A percentile compares a stretch with the other conserved stretches of the same genome.
Evolutionary conservation across 2,888 invertebrate genomes (phyloP).

Genomic region (Drosophila pseudotalamancana): DNA sequence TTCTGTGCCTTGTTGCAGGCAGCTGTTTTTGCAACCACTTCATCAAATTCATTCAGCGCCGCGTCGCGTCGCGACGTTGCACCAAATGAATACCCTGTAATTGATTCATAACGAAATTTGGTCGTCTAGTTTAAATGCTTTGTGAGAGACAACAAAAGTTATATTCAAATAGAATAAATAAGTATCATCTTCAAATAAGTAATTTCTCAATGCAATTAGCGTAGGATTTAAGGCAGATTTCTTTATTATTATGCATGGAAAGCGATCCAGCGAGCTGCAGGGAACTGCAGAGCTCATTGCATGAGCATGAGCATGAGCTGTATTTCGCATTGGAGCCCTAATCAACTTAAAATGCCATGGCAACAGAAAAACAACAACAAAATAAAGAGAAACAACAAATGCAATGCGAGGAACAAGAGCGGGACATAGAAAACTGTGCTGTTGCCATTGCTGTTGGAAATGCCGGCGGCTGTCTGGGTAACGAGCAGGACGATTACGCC

Average conservation of each 20-base stretch:
- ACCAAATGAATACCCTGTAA: constrained; percentile 48
- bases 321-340: constrained; percentile 33
- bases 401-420: constrained; percentile 30
- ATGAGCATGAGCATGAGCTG: not conserved
- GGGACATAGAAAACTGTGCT: constrained; percentile 23
- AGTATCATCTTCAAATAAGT: too few relatives aligned
- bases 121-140: too few relatives aligned
- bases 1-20: constrained; percentile 19
- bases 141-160: too few relatives aligned
- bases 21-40: constrained; percentile 65
- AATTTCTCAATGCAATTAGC: too few relatives aligned
- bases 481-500: constrained; percentile 73
- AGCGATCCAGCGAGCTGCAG: constrained; percentile 1
- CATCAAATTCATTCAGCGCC: constrained; percentile 73
- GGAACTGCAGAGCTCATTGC: constrained; percentile 25
- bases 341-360: constrained; percentile 75
- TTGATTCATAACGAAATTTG: too few relatives aligned
- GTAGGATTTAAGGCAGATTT: not conserved
- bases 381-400: constrained; percentile 10
- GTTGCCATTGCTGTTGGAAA: constrained; percentile 27
- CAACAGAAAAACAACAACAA: constrained; percentile 41
- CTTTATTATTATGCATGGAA: not conserved
- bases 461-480: constrained; percentile 55
- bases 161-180: too few relatives aligned
- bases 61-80: too few relatives aligned